A percentile compares a stretch with the other conserved stretches of the same genome.
Evolutionary conservation across 2,888 invertebrate species (phyloP).

Genomic region (Sialis lutaria): DNA sequence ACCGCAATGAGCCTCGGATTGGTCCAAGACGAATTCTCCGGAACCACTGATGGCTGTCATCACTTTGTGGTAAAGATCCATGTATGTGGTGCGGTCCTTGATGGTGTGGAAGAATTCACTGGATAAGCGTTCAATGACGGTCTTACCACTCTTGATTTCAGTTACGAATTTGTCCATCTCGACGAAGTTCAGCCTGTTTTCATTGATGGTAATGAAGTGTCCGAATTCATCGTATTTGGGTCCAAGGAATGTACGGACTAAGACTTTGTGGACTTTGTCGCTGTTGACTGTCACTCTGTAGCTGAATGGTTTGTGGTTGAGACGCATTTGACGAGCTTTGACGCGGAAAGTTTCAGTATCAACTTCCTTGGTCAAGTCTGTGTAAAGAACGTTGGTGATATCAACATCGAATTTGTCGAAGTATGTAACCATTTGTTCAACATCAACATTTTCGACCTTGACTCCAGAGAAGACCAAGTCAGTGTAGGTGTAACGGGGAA

Average conservation of each 20-base stretch:
- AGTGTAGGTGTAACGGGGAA: constrained; percentile 15
- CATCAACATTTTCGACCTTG: constrained; percentile 12
- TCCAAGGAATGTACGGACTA: constrained; percentile 49
- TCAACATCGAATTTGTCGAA: constrained; percentile 30
- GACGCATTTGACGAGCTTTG: constrained; percentile 38
- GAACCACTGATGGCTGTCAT: constrained; percentile 28
- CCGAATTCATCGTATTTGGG: constrained; percentile 45
- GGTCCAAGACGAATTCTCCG: constrained; percentile 28
- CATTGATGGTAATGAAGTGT: constrained; percentile 35
- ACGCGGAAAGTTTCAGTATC: constrained; percentile 30
- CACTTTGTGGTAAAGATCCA: constrained; percentile 28
- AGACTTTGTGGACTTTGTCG: constrained; percentile 35
- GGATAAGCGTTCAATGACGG: constrained; percentile 39
- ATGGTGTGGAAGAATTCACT: constrained; percentile 7
- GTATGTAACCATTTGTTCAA: constrained; percentile 14
- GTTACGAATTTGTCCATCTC: constrained; percentile 42
- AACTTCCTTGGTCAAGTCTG: constrained; percentile 23
- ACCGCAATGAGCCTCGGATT: constrained; percentile 32
- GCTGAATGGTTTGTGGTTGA: constrained; percentile 46
- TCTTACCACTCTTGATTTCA: constrained; percentile 39
- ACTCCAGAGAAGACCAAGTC: constrained; percentile 11
- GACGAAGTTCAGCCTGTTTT: constrained; percentile 42
- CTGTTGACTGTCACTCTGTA: constrained; percentile 36
- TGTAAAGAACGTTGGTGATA: constrained; percentile 33
- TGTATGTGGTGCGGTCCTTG: constrained; percentile 17